Conservation (phyloP, 1,140 invertebrate genomes). For the Halictus rubicundus region DNA sequence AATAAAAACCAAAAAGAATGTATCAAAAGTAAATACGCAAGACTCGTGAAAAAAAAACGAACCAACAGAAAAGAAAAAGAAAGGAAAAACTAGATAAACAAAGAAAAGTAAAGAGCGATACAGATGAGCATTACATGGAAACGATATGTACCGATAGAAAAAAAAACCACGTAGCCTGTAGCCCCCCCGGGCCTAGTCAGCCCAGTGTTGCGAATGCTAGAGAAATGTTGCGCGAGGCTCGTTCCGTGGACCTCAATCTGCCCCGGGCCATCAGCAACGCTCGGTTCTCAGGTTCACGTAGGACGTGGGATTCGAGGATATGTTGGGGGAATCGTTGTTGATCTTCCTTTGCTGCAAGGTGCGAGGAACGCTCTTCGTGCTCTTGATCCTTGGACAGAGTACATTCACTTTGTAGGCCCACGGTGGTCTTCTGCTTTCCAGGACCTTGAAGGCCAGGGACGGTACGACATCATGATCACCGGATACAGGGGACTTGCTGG, state of each 20-base stretch:
- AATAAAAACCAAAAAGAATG: neutral
- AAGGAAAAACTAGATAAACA: slow-evolving; percentile 11
- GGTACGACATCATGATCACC: slow-evolving; percentile 78
- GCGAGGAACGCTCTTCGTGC: slow-evolving; percentile 81
- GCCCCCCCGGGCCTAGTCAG: slow-evolving; percentile 68
- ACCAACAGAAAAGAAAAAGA: no score
- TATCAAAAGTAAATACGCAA: neutral
- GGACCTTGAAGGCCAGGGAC: slow-evolving; percentile 79
- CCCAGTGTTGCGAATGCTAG: slow-evolving; percentile 74
- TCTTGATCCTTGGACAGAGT: slow-evolving; percentile 82
- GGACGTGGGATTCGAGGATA: slow-evolving; percentile 53
- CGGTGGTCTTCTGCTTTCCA: slow-evolving; percentile 65
- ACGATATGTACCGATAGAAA: slow-evolving; percentile 74
- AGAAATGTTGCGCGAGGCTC: slow-evolving; percentile 71
- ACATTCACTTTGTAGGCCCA: slow-evolving; percentile 75
- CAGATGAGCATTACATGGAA: slow-evolving; percentile 65
- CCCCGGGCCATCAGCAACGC: slow-evolving; percentile 72
- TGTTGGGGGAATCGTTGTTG: slow-evolving; percentile 3
- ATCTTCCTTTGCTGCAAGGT: slow-evolving; percentile 62
- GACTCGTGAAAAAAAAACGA: no score
- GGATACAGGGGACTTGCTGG: slow-evolving; percentile 68
- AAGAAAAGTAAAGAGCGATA: slow-evolving; percentile 39
- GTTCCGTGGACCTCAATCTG: slow-evolving; percentile 68
- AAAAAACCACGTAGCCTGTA: slow-evolving; percentile 75
- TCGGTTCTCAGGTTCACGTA: slow-evolving; percentile 58